Conservation (phyloP, 2,113 vertebrate species). For the Seriola dumerili region DNA sequence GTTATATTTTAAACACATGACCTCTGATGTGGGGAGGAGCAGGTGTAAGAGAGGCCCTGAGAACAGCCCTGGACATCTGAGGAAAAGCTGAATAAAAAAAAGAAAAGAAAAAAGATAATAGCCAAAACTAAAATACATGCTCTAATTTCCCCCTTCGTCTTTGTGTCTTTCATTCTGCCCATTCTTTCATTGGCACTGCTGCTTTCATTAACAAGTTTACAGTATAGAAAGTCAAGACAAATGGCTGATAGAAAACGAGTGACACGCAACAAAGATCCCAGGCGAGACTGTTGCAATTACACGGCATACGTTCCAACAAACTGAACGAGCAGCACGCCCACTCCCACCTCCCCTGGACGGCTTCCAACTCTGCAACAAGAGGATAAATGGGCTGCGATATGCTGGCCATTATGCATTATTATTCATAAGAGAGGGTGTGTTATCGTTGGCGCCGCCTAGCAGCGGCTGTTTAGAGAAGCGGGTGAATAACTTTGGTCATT, state of each 20-base stretch:
- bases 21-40: slow-evolving; percentile 14
- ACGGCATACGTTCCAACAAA: slow-evolving; percentile 46
- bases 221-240: slow-evolving; percentile 41
- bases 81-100: slow-evolving; percentile 16
- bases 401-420: slow-evolving; percentile 70
- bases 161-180: not conserved
- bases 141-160: not conserved
- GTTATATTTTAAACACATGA: slow-evolving; percentile 15
- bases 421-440: slow-evolving; percentile 73
- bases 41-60: slow-evolving; percentile 37
- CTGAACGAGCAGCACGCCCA: slow-evolving; percentile 48
- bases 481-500: slow-evolving; percentile 55
- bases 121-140: not conserved
- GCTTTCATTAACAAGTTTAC: slow-evolving; percentile 30
- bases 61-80: slow-evolving; percentile 12
- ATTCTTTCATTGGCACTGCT: not conserved
- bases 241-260: slow-evolving; percentile 41
- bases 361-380: slow-evolving; percentile 61
- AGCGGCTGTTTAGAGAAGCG: slow-evolving; percentile 55
- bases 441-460: slow-evolving; percentile 67
- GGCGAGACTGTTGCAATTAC: slow-evolving; percentile 51
- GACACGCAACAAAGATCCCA: slow-evolving; percentile 58
- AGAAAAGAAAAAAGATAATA: not conserved
- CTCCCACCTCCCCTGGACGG: slow-evolving; percentile 58
- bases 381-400: slow-evolving; percentile 71